Evolutionary conservation across 2,888 invertebrate species (phyloP), one percentile per base, ranked within the genome.

Genomic region (Andrena praecox): DNA sequence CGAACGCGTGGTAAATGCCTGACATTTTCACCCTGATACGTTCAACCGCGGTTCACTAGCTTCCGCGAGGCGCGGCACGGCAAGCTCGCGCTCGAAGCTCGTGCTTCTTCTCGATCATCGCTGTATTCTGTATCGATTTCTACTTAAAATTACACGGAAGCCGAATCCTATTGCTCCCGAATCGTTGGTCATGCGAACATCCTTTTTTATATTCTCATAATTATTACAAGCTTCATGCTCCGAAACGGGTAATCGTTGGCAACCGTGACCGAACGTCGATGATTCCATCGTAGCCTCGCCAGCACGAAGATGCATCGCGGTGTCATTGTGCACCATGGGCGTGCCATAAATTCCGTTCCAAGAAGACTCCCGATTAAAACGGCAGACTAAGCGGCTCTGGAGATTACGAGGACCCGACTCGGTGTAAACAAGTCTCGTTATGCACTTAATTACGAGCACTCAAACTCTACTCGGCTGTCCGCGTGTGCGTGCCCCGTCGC

Each of bases 381-480:
- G 69, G 85, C 89, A 88, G 89, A 89, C 87, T 89, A 87, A 90
- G 89, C 89, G 84, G 86, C 87, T 89, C 81, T 84, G 83, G 70
- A 89, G 90, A 90, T 90, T 90, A 90, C 84, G 86, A 85, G 83
- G 87, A 80, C 79, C 78, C 73, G 84, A 76, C 86, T 85, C 85
- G 87, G 84, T 85, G 89, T 88, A 90, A 90, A 90, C 89, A 90
- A 85, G 86, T 70, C 85, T 87, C 80, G 89, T 90, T 89, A 89
- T 88, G 84, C 80, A 80, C 89, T 89, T 89, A 89, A 90, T 90
- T 90, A 90, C 86, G 64, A 76, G 77, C 81, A 72, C 79, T 79
- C 80, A 35, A 81, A 82, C 50, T 35, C 50, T 63, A 79, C 64
- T 59, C 52, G 64, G 75, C 77, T 20, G 59, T 62, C 66, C 67